Conservation (phyloP, 2,113 vertebrate genomes). For the Myocastor coypus region DNA sequence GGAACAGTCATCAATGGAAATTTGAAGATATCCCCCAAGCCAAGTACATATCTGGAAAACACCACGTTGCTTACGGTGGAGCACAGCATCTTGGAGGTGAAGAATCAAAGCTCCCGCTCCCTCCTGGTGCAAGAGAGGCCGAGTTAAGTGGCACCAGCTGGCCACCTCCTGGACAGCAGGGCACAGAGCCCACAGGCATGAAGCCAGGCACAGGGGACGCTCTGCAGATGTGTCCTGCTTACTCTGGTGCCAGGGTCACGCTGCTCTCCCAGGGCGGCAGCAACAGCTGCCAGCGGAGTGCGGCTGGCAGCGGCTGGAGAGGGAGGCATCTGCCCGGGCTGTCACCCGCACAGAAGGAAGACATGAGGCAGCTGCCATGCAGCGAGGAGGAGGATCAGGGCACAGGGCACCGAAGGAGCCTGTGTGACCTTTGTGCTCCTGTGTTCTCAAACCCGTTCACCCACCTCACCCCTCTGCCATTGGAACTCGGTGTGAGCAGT, state of each 20-base stretch:
- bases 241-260: conserved; percentile 67
- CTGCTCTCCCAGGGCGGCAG: conserved; percentile 68
- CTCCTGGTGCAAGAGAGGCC: background rate
- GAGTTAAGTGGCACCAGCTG: conserved; percentile 54
- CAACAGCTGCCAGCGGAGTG: conserved; percentile 79
- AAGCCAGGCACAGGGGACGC: conserved; percentile 63
- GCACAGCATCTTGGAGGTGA: conserved; percentile 24
- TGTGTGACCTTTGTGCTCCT: background rate
- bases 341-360: conserved; percentile 68
- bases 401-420: conserved; percentile 57
- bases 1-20: conserved; percentile 42
- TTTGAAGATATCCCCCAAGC: background rate
- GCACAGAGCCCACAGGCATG: conserved; percentile 48
- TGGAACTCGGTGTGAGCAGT: background rate
- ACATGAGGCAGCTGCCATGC: conserved; percentile 79
- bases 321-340: conserved; percentile 78
- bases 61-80: background rate
- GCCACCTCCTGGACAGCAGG: conserved; percentile 9
- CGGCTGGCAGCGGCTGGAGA: conserved; percentile 75
- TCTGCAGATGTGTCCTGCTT: conserved; percentile 82
- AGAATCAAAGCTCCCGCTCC: background rate
- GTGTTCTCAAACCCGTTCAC: conserved; percentile 44
- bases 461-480: background rate
- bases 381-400: conserved; percentile 68
- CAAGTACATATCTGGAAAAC: conserved; percentile 1